Evolutionary conservation across 2,113 vertebrate genomes (phyloP), one percentile per base, ranked within the genome.

Genomic region (Mirounga angustirostris): DNA sequence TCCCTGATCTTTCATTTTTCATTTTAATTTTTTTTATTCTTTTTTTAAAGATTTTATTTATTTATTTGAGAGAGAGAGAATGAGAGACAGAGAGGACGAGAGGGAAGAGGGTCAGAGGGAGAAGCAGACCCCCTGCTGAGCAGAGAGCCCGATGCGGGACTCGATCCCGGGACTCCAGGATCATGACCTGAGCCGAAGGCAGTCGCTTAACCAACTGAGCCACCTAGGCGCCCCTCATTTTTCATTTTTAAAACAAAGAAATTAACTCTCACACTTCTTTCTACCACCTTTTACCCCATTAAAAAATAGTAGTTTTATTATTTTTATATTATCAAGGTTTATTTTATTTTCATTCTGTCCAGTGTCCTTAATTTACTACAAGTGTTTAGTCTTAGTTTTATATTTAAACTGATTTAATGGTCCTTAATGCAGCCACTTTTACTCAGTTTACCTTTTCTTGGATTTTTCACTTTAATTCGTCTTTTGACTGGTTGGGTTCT

Each of bases 301-400:
- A 90, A 95, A 96, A 82, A 61, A 59, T 82, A 63, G 28, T 69
- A 22, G 43, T 84, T 89, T 89, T 95, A 69, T 84, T 84, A 59
- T 79, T 86, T 95, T 93, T 93, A 7, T 90, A 28, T 90, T 93
- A 76, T 46, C 91, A 86, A 78, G 52, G 12, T 50, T 92, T 87
- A 65, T 95, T 92, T 93, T 58, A 40, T 83, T 71, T 92, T 26
- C 14, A 46, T 93, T 84, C 24, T 69, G 16, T 36, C 65, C 19
- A 80, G 3, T 90, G 74, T 13, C 65, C 4, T 85, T 69, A 84
- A 52, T 74, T 97, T 90, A 90, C 28, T 56, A 26, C 2, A 84
- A 80, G 1, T 95, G 6, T 80, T 93, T 86, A 58, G 8, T 79
- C 7, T 96, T 81, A 91, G 46, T 95, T 93, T 73, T 71, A 16